Conservation (phyloP, 2,113 vertebrate species). For the Rhynchomys soricoides region DNA sequence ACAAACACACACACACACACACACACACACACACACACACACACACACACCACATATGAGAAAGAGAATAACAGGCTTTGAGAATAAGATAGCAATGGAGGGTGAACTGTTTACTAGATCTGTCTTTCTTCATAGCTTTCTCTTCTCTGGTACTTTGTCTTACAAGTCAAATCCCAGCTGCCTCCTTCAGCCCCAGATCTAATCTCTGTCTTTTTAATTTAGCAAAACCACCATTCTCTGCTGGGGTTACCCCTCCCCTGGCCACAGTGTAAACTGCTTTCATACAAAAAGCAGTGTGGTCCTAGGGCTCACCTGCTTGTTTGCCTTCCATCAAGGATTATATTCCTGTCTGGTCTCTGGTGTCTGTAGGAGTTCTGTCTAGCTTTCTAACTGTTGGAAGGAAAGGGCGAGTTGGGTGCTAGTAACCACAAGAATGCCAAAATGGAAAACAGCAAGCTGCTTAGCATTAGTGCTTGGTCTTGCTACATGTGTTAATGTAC, state of each 20-base stretch:
- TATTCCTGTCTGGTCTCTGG: not conserved
- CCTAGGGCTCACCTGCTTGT: not conserved
- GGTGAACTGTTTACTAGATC: not conserved
- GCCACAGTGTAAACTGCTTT: not conserved
- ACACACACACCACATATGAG: not conserved
- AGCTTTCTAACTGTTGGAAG: conserved; percentile 3
- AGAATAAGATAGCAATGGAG: not conserved
- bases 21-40: not conserved
- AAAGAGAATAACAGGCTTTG: not conserved
- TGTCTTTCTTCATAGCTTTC: not conserved
- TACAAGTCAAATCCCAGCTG: not conserved
- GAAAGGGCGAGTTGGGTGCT: not conserved
- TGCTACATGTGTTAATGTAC: not conserved
- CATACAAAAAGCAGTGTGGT: not conserved
- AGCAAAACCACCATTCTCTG: not conserved
- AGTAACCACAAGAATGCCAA: not conserved
- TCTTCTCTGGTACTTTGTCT: not conserved
- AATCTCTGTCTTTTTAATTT: not conserved
- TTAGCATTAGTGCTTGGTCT: not conserved
- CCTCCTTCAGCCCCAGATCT: not conserved
- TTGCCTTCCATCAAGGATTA: not conserved
- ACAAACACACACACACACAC: not conserved
- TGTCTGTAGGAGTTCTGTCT: not conserved
- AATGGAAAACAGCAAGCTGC: not conserved
- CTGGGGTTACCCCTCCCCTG: not conserved